Conservation (phyloP, 2,888 invertebrate genomes). For the Bembecia ichneumoniformis region DNA sequence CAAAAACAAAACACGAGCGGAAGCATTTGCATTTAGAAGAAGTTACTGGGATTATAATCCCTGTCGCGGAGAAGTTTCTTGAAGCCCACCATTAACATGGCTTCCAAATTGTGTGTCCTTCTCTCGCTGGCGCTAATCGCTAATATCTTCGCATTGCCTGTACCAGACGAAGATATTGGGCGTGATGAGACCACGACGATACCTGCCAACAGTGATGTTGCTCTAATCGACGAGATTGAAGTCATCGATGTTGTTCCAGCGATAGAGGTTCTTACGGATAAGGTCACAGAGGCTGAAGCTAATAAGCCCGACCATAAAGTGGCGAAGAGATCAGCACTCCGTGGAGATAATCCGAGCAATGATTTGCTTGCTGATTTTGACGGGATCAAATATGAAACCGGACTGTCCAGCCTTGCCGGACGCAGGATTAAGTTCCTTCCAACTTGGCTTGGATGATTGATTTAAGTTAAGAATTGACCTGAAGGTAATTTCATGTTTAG, state of each 20-base stretch:
- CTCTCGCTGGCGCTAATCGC: constrained; percentile 38
- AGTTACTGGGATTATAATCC: constrained; percentile 28
- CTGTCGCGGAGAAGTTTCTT: constrained; percentile 37
- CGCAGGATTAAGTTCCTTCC: constrained; percentile 60
- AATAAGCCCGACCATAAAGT: constrained; percentile 33
- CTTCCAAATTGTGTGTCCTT: constrained; percentile 36
- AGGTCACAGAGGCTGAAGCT: constrained; percentile 17
- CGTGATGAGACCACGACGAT: constrained; percentile 24
- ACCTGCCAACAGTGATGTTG: constrained; percentile 24
- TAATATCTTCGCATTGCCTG: constrained; percentile 31
- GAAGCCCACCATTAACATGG: constrained; percentile 42
- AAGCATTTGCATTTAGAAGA: constrained; percentile 21
- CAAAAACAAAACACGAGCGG: constrained; percentile 22
- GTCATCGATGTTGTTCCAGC: constrained; percentile 41
- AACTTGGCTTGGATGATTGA: constrained; percentile 43
- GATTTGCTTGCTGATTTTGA: constrained; percentile 52
- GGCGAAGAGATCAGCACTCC: constrained; percentile 42
- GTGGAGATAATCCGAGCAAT: constrained; percentile 45
- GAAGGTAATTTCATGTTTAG: no score
- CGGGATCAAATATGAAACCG: constrained; percentile 35
- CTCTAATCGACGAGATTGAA: constrained; percentile 35
- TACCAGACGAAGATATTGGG: not conserved
- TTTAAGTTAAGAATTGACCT: no score
- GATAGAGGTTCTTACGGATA: constrained; percentile 22
- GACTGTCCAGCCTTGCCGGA: constrained; percentile 37